Evolutionary conservation across 2,888 invertebrate genomes (phyloP).

Genomic region (Aradus depressus): DNA sequence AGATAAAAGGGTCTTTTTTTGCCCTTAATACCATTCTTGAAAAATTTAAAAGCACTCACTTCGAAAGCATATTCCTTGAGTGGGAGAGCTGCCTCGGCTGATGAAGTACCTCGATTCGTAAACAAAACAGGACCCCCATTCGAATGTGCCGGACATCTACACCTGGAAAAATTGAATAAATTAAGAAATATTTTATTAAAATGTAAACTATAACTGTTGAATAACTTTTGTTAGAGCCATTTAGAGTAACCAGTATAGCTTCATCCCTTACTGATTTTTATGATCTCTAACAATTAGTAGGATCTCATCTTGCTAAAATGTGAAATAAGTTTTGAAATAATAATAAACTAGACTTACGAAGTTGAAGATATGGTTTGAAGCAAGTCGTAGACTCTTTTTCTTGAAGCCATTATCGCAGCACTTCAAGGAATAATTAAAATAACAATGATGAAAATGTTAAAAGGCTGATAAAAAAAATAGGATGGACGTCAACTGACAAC

Average conservation of each 20-base stretch:
- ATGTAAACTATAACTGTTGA: constrained; percentile 7
- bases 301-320: constrained; percentile 21
- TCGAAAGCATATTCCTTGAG: constrained; percentile 69
- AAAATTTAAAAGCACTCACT: constrained; percentile 38
- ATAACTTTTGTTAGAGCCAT: not conserved
- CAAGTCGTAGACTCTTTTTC: constrained; percentile 48
- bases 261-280: not conserved
- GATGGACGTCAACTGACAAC: too few species aligned
- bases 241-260: not conserved
- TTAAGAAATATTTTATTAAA: too few species aligned
- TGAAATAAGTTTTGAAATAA: constrained; percentile 3
- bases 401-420: not conserved
- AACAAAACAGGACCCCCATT: constrained; percentile 42
- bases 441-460: not conserved
- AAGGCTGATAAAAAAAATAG: not conserved
- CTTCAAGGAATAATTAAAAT: too few species aligned
- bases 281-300: not conserved
- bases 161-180: constrained; percentile 43
- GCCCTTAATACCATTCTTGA: not conserved
- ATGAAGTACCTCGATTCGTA: constrained; percentile 33
- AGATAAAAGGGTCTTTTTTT: too few species aligned
- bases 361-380: constrained; percentile 51
- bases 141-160: constrained; percentile 66
- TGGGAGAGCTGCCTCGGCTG: constrained; percentile 30
- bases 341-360: constrained; percentile 38